Base-by-base conservation (phyloP, 1,140 invertebrate genomes). In the Lasaia peninsularis region DNA sequence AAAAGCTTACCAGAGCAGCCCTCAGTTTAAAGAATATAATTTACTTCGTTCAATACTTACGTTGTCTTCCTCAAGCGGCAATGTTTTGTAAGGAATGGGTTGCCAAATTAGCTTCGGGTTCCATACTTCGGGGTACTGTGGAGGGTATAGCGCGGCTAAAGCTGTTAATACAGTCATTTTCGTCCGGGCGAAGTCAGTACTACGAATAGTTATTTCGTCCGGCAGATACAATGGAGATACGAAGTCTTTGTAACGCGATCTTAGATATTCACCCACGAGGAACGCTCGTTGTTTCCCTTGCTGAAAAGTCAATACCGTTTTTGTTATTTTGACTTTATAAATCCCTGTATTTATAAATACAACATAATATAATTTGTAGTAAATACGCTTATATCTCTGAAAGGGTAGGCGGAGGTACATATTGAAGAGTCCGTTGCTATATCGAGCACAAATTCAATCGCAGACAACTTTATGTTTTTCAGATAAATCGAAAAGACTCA, bases 81-180 rank as follows among this genome's bases (percentile, higher is more conserved):
- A 34, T 7, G 89, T 91, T 10, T 81, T 65, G 16, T 88, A 88
- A 0, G 91, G 90, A 16, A 92, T 85, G 0, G 91, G 91, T 67
- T 92, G 91, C 91, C 91, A 92, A 37, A 87, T 71, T 18, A 92
- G 58, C 18, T 60, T 8, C 6, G 81, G 59, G 56, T 90, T 84
- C 91, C 91, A 92, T 28, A 60, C 62, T 58, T 91, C 90, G 0
- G 50, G 18, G 0, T 58, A 35, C 16, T 67, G 50, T 0, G 92
- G 92, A 28, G 89, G 90, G 65, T 88, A 92, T 54, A 93, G 62
- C 2, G 85, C 91, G 4, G 92, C 89, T n/a, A 93, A 62, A 3
- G 89, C 89, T 3, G 91, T 70, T 14, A 91, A 75, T 1, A 88
- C 86, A 2, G 88, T 91, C 91, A 92, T 92, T 75, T 92, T 91